phyloP scores from a whole-genome alignment of 2,797 vertebrate genomes.

The Bradypodion pumilum region DNA sequence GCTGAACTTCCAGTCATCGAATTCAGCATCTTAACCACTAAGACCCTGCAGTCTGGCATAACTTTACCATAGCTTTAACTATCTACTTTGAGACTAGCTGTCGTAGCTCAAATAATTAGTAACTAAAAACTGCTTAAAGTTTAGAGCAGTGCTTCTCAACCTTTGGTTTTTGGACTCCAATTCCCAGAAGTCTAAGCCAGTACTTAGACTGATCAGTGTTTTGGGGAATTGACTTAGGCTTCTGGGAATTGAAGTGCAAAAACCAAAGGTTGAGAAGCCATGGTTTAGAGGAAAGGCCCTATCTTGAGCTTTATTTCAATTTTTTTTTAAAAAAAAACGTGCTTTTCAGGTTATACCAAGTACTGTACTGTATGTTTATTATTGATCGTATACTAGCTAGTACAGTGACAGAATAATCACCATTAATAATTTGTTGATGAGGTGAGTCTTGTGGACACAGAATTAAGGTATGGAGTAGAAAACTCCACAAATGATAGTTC shows the following conservation, averaged over 20 bases:
- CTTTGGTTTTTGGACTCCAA: too few species aligned
- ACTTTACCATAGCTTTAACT: not conserved
- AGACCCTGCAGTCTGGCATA: too few species aligned
- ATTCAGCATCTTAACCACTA: too few species aligned
- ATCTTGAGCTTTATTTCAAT: not conserved
- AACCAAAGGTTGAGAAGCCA: too few species aligned
- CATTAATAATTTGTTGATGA: not conserved
- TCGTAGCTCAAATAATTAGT: not conserved
- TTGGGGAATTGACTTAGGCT: too few species aligned
- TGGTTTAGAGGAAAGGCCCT: not conserved
- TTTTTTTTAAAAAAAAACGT: not conserved
- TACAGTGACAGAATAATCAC: not conserved
- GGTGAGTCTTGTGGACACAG: not conserved
- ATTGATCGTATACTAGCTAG: not conserved
- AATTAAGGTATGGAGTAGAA: not conserved
- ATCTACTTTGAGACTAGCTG: not conserved
- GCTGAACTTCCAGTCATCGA: too few species aligned
- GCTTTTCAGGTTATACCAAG: not conserved
- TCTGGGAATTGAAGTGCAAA: too few species aligned
- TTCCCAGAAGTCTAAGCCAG: too few species aligned
- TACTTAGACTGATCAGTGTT: too few species aligned
- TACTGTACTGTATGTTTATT: too few species aligned
- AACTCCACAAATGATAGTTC: too few species aligned
- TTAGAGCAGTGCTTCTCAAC: too few species aligned
- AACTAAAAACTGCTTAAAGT: not conserved